Evolutionary conservation across 2,888 invertebrate species (phyloP).

Genomic region (Acholoe squamosa): DNA sequence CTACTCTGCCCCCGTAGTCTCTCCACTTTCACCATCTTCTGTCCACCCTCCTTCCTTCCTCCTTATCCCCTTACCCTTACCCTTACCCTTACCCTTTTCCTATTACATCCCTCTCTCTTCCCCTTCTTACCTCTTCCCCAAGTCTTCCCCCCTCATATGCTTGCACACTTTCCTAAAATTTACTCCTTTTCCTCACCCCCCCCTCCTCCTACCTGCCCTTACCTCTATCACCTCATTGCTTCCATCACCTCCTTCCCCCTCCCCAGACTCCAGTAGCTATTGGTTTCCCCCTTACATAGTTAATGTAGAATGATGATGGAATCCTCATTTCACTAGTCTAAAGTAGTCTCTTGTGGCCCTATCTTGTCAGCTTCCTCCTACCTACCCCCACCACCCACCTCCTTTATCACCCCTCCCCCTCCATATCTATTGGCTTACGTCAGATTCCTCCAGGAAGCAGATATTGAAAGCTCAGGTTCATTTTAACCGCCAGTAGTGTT

Average conservation of each 20-base stretch:
- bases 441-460: neutral
- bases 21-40: neutral
- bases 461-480: too few relatives aligned
- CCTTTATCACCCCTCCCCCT: neutral
- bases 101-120: neutral
- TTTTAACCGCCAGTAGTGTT: too few relatives aligned
- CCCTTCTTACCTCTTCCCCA: neutral
- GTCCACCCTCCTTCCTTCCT: neutral
- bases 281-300: neutral
- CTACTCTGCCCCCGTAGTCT: neutral
- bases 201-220: neutral
- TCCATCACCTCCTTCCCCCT: neutral
- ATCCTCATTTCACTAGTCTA: neutral
- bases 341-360: too few relatives aligned
- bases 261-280: neutral
- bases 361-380: neutral
- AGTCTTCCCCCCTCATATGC: neutral
- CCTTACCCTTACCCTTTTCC: neutral
- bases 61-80: neutral
- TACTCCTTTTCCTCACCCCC: neutral
- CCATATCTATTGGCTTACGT: neutral
- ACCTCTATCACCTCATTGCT: neutral
- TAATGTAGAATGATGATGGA: neutral
- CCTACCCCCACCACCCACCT: slow-evolving; percentile 6
- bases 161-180: too few relatives aligned